A percentile compares a stretch with the other conserved stretches of the same genome.
phyloP scores from a whole-genome alignment of 1,140 invertebrate genomes.

The Bombus haemorrhoidalis region DNA sequence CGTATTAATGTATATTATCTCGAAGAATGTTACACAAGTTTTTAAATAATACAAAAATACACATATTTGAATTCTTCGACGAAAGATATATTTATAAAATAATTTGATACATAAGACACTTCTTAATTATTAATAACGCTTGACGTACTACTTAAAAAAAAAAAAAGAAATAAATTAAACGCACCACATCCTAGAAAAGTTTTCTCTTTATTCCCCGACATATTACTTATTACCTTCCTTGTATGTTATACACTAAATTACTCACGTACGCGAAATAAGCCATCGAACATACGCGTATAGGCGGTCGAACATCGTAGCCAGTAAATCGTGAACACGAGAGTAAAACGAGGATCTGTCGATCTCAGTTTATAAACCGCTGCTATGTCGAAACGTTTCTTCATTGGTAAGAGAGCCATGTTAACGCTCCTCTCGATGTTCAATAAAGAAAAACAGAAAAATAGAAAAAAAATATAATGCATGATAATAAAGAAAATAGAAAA shows the following conservation, averaged over 20 bases:
- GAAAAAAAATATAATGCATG: too few relatives aligned
- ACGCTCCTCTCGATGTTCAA: conserved; percentile 9
- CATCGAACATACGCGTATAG: background rate
- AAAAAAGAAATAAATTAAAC: background rate
- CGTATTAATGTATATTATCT: too few relatives aligned
- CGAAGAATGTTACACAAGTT: too few relatives aligned
- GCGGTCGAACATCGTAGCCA: background rate
- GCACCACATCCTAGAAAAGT: too few relatives aligned
- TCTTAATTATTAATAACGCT: too few relatives aligned
- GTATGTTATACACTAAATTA: background rate
- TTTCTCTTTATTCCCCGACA: background rate
- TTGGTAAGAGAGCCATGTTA: background rate
- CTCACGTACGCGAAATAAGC: background rate
- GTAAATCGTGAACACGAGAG: conserved; percentile 14
- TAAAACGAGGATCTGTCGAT: conserved; percentile 36
- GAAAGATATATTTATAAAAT: too few relatives aligned
- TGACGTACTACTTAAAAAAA: too few relatives aligned
- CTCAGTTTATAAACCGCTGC: conserved; percentile 34
- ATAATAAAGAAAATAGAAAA: conserved; percentile 59
- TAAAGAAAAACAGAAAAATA: conserved; percentile 39
- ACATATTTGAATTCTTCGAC: too few relatives aligned
- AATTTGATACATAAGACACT: too few relatives aligned
- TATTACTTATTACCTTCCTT: background rate
- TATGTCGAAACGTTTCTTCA: conserved; percentile 3
- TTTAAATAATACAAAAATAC: too few relatives aligned